Percentiles rank a stretch among this genome's conserved stretches.
Conservation (phyloP, 2,797 vertebrate genomes). For the Spatula clypeata region DNA sequence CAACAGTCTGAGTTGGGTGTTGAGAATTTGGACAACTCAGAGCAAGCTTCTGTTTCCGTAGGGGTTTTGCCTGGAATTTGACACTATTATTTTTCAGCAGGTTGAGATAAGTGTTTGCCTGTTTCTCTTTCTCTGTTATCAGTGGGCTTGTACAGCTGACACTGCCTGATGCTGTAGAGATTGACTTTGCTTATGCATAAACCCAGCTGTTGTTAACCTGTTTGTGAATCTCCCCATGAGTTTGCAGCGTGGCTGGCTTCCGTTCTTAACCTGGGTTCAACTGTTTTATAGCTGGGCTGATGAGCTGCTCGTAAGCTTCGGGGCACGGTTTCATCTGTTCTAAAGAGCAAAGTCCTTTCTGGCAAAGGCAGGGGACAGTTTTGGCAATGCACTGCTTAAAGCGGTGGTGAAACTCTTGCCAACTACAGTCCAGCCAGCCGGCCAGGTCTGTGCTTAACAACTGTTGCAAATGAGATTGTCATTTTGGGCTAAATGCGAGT, state of each 20-base stretch:
- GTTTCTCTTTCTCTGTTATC: background rate
- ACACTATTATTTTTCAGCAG: background rate
- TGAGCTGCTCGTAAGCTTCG: background rate
- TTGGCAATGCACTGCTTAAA: background rate
- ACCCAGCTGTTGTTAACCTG: background rate
- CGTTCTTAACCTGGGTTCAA: background rate
- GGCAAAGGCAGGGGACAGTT: background rate
- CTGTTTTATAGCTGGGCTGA: background rate
- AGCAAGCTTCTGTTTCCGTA: background rate
- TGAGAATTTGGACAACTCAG: background rate
- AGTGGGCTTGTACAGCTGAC: background rate
- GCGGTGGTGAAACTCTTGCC: rapidly evolving
- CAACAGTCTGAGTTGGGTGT: background rate
- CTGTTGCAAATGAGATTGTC: background rate
- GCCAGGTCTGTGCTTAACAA: background rate
- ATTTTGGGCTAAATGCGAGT: background rate
- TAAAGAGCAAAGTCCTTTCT: background rate
- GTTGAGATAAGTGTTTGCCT: background rate
- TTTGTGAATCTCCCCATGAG: background rate
- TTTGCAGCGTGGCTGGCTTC: background rate
- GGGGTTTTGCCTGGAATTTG: background rate
- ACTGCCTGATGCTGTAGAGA: background rate
- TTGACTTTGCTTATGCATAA: background rate
- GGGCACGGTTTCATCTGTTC: background rate
- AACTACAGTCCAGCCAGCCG: background rate